Conservation (phyloP, 1,140 invertebrate genomes). For the Grapholita molesta region DNA sequence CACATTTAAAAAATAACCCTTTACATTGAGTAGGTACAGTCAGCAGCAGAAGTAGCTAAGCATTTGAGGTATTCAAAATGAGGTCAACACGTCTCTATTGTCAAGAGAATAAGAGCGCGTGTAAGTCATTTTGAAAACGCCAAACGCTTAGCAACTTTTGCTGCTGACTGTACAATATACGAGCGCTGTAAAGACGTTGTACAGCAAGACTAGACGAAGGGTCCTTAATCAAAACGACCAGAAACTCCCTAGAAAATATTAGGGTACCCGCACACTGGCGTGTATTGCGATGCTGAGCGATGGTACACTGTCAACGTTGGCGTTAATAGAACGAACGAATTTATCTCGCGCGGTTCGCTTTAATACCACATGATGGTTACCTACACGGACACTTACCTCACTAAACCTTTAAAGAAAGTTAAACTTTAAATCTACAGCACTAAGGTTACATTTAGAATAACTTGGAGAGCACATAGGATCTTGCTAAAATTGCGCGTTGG, state of each 20-base stretch:
- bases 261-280: slow-evolving; percentile 7
- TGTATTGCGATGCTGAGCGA: slow-evolving; percentile 16
- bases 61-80: too few species aligned
- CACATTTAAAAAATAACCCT: too few species aligned
- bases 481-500: not conserved
- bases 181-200: not conserved
- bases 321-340: slow-evolving; percentile 1
- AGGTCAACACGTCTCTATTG: too few species aligned
- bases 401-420: not conserved
- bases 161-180: not conserved
- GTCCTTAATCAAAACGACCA: not conserved
- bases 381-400: not conserved
- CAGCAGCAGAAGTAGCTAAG: too few species aligned
- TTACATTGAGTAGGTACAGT: too few species aligned
- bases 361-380: slow-evolving; percentile 6
- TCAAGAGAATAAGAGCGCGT: too few species aligned
- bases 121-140: too few species aligned
- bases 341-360: slow-evolving; percentile 10
- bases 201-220: not conserved
- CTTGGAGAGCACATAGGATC: not conserved
- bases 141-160: too few species aligned
- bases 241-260: not conserved
- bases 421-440: not conserved
- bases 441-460: not conserved
- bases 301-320: not conserved